A percentile compares a stretch with the other conserved stretches of the same genome.
Conservation (phyloP, 2,888 invertebrate species). For the Ophion ventricosus region DNA sequence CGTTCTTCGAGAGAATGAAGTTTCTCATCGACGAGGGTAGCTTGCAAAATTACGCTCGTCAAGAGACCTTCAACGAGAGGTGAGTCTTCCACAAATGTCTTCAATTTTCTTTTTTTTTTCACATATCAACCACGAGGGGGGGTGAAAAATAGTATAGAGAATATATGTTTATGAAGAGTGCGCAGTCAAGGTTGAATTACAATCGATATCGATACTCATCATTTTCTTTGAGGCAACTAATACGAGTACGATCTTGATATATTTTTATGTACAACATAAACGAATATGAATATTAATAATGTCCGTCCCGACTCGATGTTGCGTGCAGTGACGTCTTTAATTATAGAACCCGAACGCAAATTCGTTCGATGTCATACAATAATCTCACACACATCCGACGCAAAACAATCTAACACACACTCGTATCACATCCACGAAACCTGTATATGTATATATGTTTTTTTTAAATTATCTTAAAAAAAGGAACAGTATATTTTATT, state of each 20-base stretch:
- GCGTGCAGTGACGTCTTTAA: constrained; percentile 74
- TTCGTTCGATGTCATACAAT: constrained; percentile 65
- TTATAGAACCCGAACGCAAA: constrained; percentile 61
- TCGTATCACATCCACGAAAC: neutral
- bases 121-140: neutral
- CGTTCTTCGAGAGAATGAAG: constrained; percentile 99
- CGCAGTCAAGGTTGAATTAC: constrained; percentile 13
- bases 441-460: no score
- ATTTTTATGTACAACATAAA: constrained; percentile 22
- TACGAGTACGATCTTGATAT: constrained; percentile 25
- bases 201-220: neutral
- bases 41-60: constrained; percentile 98
- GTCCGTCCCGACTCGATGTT: constrained; percentile 79
- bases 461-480: no score
- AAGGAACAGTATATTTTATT: no score
- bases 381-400: constrained; percentile 33
- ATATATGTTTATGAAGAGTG: constrained; percentile 20
- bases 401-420: neutral
- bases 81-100: constrained; percentile 84
- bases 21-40: constrained; percentile 99
- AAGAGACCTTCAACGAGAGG: constrained; percentile 99
- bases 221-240: neutral
- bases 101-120: constrained; percentile 18
- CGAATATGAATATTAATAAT: constrained; percentile 66
- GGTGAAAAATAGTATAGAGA: neutral